Evolutionary conservation across 2,113 vertebrate genomes (phyloP), one percentile per base, ranked within the genome.

Genomic region (Pantherophis guttatus): DNA sequence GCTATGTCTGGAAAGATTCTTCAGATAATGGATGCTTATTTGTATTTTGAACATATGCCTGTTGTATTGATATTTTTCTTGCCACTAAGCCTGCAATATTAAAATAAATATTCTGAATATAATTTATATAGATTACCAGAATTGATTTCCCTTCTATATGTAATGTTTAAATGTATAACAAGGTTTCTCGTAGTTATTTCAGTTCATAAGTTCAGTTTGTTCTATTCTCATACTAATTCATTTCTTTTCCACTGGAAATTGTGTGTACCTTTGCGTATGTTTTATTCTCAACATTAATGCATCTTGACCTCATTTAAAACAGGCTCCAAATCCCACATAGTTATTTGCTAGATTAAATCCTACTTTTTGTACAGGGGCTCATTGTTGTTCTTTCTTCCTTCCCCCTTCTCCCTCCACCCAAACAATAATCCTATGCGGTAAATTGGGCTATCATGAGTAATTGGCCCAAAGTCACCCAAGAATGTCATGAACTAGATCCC

Each of bases 11-110:
- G 86, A 87, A 48, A 92, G 57, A 57, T 65, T 92, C 58, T 52
- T 75, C 52, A 92, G 48, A 50, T 92, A 65, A 65, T 24, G 23
- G 29, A 7, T 52, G 26, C 33, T 86, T 91, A 9, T 57, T 26
- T 57, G 75, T 88, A 59, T 59, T 70, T 70, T 26, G 29, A 70
- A 24, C 50, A 88, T 50, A 29, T 8, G 23, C 3, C 48, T 57
- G 33, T 62, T 92, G 15, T 29, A 53, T 88, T 39, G 24, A n/a
- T 62, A 92, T 92, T 89, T 96, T 95, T 65, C 53, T 75, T 90
- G 21, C 23, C 94, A 44, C 93, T 94, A 93, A 89, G 89, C 53
- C 90, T 91, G 90, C 85, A 94, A 92, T 12, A 0, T 0, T 62
- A 89, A 59, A 0, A 7, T 90, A 81, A 81, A 39, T 19, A 81